Evolutionary conservation across 2,888 invertebrate species (phyloP), one percentile per base, ranked within the genome.

Genomic region (Coelinius sp.): DNA sequence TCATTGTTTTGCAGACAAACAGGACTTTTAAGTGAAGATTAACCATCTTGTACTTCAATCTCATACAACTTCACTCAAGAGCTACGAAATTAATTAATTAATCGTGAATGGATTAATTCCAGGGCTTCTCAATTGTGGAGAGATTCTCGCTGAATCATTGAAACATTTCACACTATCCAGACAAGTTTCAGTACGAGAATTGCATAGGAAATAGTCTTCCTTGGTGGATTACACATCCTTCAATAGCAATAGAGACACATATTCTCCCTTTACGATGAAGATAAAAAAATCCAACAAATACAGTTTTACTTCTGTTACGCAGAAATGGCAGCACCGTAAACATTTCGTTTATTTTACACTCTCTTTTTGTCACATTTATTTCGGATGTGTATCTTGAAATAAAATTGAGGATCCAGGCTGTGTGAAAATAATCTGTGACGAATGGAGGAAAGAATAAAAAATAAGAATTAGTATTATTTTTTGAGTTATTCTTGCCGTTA

Each of bases 401-500:
- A 56, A 56, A 56, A 25, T 25, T 10, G 27, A 27, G 56, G 0
- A 24, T 56, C 27, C 56, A 20, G 56, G 8, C 56, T 17, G n/a
- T n/a, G n/a, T n/a, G 52, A 31, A 56, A 56, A 56, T 56, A 56
- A 56, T 56, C 56, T 56, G 14, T 56, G 31, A 31, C 14, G n/a
- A n/a, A 31, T 56, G 56, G 14, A 8, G 14, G 3, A 31, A 56
- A 56, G 27, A 31, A 56, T 46, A 31, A 14, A 25, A 2, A 14
- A 31, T 3, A n/a, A 12, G n/a, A 31, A 3, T 31, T 31, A 5
- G 31, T 31, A 5, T 31, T 7, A 31, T 31, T 31, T 31, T 31
- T 7, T 3, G 31, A 31, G 31, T 31, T 31, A 31, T 31, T 31
- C 7, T 7, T 31, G 5, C 31, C 31, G 7, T 31, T 5, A 31